Evolutionary conservation across 2,888 invertebrate genomes (phyloP), one percentile per base, ranked within the genome.

Genomic region (Mythimna albipuncta): DNA sequence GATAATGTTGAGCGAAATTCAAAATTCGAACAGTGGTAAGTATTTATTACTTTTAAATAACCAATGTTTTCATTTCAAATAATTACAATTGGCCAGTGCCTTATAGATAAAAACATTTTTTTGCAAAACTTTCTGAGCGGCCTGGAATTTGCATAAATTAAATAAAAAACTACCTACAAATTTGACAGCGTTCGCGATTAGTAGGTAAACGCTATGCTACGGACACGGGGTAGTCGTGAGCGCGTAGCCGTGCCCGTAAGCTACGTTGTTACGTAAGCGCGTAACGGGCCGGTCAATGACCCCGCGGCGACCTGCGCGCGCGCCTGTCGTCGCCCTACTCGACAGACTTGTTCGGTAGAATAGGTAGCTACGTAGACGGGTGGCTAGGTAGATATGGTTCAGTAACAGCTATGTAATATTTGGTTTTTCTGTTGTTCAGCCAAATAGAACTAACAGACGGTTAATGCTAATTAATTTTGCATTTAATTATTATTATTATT

Each of bases 261-360:
- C 94, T 95, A 95, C 95, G 95, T 94, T 89, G 79, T 96, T 95
- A 94, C 95, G 94, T 95, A 95, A 96, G 89, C 91, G 92, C 93
- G 94, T 95, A 95, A 95, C 95, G 94, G 95, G 85, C 91, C 93
- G 95, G 95, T 90, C 95, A 84, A 89, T 92, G 94, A 95, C 94
- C 95, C 89, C 86, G 82, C 84, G 73, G 85, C 91, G 93, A 94
- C 93, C 92, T 93, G 96, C 96, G 96, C 95, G 90, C 90, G 91
- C 95, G 95, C 93, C 90, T 92, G 91, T 93, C 93, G 90, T 91
- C 93, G 93, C 92, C 90, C 92, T 89, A 88, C 89, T 89, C 89
- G 88, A 87, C 86, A 82, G 85, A 87, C 85, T 87, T 79, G 82
- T 78, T 79, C 85, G 69, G 85, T 81, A 85, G 89, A 87, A 68